These are phyloP conservation scores for Apostichopus californicus DNA, from an alignment of 35 echinoderm and acorn worm genomes.

Conservation along the genomic window DNA sequence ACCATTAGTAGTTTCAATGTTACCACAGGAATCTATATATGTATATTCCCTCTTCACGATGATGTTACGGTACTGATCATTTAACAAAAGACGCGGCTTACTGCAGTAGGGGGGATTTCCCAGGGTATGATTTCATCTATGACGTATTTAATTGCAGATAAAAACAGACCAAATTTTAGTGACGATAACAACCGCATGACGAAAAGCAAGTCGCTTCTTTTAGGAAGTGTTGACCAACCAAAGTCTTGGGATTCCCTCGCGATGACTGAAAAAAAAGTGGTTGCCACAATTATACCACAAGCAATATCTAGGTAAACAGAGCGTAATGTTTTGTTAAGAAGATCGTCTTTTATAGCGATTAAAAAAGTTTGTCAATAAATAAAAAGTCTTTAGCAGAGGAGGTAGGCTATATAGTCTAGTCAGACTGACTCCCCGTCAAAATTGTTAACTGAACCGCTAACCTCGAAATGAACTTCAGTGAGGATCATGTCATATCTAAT, in stretches of 20 bases:
- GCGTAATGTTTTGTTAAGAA: not conserved
- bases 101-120: not conserved
- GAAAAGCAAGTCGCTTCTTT: not conserved
- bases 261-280: not conserved
- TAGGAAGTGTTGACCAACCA: not conserved
- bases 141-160: not conserved
- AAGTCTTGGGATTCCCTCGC: not conserved
- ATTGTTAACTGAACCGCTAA: not conserved
- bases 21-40: slow-evolving; percentile 32
- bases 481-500: not conserved
- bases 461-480: not conserved
- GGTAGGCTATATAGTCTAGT: not conserved
- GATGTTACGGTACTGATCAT: not conserved
- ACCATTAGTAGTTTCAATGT: slow-evolving; percentile 32
- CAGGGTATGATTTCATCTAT: slow-evolving; percentile 9
- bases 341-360: not conserved
- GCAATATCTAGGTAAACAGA: not conserved
- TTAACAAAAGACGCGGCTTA: not conserved
- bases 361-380: not conserved
- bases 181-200: slow-evolving; percentile 14
- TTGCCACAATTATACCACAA: not conserved
- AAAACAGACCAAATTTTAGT: slow-evolving; percentile 17
- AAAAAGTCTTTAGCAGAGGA: not conserved
- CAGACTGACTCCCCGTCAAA: not conserved
- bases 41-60: not conserved